Evolutionary conservation across 2,888 invertebrate genomes (phyloP), one percentile per base, ranked within the genome.

Genomic region (Neuroscelio doddi): DNA sequence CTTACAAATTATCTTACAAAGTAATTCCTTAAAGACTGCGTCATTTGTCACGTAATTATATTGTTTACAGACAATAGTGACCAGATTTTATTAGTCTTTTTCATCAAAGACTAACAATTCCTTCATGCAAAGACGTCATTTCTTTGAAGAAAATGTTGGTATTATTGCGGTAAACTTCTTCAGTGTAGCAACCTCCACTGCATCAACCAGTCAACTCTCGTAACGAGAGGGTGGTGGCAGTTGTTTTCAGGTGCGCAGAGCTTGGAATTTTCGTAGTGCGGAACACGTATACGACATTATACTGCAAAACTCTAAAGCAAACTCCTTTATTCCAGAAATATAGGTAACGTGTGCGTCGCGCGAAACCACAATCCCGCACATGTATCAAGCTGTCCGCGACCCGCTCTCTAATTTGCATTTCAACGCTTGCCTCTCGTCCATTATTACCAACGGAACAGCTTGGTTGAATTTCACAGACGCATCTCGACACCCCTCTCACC

Each of bases 341-440:
- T 78, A 79, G 77, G 76, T 74, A 75, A 71, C 75, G 74, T 66
- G 71, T 75, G 76, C 77, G 73, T 77, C 75, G 78, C 75, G 76
- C 79, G 76, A 77, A 79, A 80, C 80, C 78, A 79, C 80, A 80
- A 80, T 79, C 78, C 80, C 80, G 80, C 79, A 81, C 80, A 81
- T 80, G 81, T 80, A 81, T 81, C 81, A 81, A 80, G 76, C 80
- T 81, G 80, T 80, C 81, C 80, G 74, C 80, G 80, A 79, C 78
- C 74, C 77, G 78, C 78, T 79, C 80, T 79, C 80, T 80, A 80
- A 81, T 81, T 81, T 81, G 80, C 81, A 81, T 81, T 81, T 81
- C 80, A 80, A 80, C 80, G 81, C 80, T 80, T 79, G 79, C 80
- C 80, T 79, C 80, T 76, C 78, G 79, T 80, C 79, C 80, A 80